Conservation (phyloP, 2,797 vertebrate genomes). For the Ceryle rudis region DNA sequence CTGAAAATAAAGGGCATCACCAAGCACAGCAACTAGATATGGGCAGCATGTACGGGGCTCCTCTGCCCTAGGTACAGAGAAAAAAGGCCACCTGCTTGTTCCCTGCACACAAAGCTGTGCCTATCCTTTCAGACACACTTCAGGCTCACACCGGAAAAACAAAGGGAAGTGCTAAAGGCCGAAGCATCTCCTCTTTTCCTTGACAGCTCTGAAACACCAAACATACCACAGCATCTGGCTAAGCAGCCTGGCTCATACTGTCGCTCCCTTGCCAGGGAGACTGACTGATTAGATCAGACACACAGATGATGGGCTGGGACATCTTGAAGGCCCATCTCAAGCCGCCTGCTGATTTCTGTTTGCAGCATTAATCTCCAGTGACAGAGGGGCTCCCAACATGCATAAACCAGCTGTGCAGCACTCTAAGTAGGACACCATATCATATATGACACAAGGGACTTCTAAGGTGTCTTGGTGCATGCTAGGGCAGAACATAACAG, state of each 20-base stretch:
- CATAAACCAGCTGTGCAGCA: slow-evolving; percentile 38
- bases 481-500: not conserved
- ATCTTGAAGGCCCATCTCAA: slow-evolving; percentile 25
- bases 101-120: not conserved
- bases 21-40: not conserved
- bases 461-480: not conserved
- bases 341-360: not conserved
- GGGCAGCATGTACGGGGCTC: not conserved
- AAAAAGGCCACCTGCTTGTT: not conserved
- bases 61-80: not conserved
- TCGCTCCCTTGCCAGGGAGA: not conserved
- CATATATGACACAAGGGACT: not conserved
- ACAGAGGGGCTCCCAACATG: slow-evolving; percentile 31
- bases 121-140: not conserved
- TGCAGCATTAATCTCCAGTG: slow-evolving; percentile 54
- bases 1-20: not conserved
- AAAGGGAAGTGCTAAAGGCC: slow-evolving; percentile 6
- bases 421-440: slow-evolving; percentile 23
- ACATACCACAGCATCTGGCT: slow-evolving; percentile 37
- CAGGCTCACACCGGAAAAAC: not conserved
- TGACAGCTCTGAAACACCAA: slow-evolving; percentile 43
- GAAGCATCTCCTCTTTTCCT: not conserved
- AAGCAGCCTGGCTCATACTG: slow-evolving; percentile 24
- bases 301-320: slow-evolving; percentile 44
- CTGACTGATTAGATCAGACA: slow-evolving; percentile 65